Conservation (phyloP, 2,797 vertebrate genomes). For the Myiotriccus ornatus region DNA sequence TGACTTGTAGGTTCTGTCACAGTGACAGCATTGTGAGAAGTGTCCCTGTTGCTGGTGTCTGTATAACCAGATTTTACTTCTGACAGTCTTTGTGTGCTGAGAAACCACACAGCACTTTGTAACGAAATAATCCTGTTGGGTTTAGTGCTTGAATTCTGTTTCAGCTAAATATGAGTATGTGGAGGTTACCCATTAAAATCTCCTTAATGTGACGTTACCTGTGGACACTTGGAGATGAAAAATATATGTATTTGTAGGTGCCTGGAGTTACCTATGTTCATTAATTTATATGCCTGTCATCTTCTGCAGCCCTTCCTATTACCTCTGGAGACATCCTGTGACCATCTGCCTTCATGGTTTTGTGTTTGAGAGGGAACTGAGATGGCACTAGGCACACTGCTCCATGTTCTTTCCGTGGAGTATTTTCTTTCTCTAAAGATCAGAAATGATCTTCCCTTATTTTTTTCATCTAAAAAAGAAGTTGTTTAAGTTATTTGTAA, state of each 20-base stretch:
- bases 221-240: neutral
- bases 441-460: neutral
- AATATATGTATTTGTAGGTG: neutral
- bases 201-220: neutral
- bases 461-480: neutral
- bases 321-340: neutral
- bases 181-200: neutral
- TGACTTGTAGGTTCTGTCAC: rapidly evolving
- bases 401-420: neutral
- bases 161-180: neutral
- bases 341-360: neutral
- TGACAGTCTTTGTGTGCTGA: neutral
- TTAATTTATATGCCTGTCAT: neutral
- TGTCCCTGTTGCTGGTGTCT: neutral
- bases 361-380: neutral
- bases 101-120: neutral
- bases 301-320: neutral
- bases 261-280: neutral
- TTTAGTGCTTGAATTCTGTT: neutral
- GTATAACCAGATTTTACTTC: neutral
- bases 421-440: neutral
- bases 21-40: neutral
- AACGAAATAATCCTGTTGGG: neutral
- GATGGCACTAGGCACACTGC: neutral
- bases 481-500: neutral